Percentiles rank a stretch among this genome's conserved stretches.
Conservation (phyloP, 2,888 invertebrate species). For the Cistogaster globosa region DNA sequence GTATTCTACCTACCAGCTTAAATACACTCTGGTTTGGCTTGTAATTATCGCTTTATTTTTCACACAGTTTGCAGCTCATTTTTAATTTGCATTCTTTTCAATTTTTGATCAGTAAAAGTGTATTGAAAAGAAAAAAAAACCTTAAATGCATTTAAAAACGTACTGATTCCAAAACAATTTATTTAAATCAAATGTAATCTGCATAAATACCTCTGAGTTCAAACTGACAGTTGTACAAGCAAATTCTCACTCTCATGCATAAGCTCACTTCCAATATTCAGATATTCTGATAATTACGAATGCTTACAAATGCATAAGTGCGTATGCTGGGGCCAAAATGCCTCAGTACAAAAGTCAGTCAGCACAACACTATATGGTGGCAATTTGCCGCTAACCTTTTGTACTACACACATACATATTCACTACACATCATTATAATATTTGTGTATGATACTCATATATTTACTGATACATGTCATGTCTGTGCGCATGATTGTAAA, state of each 20-base stretch:
- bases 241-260: conserved; percentile 15
- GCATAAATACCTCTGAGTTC: conserved; percentile 57
- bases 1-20: too few relatives aligned
- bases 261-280: background rate
- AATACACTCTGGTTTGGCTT: too few relatives aligned
- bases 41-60: too few relatives aligned
- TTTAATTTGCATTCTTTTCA: conserved; percentile 12
- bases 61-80: too few relatives aligned
- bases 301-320: background rate
- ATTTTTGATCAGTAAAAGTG: conserved; percentile 2
- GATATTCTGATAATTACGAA: conserved; percentile 48
- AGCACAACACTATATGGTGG: conserved; percentile 44
- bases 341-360: conserved; percentile 50
- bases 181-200: conserved; percentile 68
- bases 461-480: background rate
- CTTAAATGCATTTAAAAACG: conserved; percentile 58
- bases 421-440: background rate
- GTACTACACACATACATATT: background rate
- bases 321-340: conserved; percentile 37
- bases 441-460: background rate
- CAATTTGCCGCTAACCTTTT: conserved; percentile 58
- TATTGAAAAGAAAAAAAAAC: conserved; percentile 27
- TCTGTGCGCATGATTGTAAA: conserved; percentile 41
- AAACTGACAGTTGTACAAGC: conserved; percentile 52
- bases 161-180: conserved; percentile 59